Base-by-base conservation (phyloP, 2,888 invertebrate species). In the Epistrophe grossulariae region DNA sequence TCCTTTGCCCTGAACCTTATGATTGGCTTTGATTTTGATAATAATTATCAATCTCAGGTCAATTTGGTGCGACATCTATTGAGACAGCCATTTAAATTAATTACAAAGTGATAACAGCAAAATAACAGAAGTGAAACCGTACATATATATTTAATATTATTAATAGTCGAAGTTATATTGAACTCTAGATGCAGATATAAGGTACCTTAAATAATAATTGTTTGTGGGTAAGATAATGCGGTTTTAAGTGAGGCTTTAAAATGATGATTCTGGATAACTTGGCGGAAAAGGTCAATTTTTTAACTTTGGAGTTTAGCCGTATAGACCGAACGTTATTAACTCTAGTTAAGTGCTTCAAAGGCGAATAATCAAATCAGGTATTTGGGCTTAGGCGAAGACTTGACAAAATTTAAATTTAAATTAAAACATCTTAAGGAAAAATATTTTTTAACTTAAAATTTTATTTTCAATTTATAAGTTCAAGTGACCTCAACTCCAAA, bases 31-130 rank as follows among this genome's bases (percentile, higher is more conserved):
- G 38, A 55, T 55, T 70, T 70, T 70, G 70, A 68, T 31, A 48
- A 73, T 66, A 52, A 60, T 71, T 76, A 81, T 77, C 76, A 66
- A 77, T 81, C 77, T 70, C 48, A 43, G 84, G 72, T 80, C 76
- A 72, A 52, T 55, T 59, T 52, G 52, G 57, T 24, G 64, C 52
- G 72, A 48, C 71, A 81, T 55, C 73, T 35, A 70, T 50, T 50
- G 19, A 55, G 43, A 59, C 68, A 43, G 62, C 28, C 62, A 60
- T 78, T 78, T 50, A 62, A 81, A 85, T 78, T 73, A 78, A 85
- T 85, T 73, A 85, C 76, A 64, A 66, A 43, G 28, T 17, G 52
- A 68, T 76, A 80, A 64, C 45, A 52, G 31, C 50, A 40, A 72
- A 68, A 68, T 52, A 48, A 77, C 40, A 79, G 74, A 74, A 62